A percentile compares a stretch with the other conserved stretches of the same genome.
Evolutionary conservation across 2,113 vertebrate species (phyloP).

Genomic region (Todiramphus saurophagus): DNA sequence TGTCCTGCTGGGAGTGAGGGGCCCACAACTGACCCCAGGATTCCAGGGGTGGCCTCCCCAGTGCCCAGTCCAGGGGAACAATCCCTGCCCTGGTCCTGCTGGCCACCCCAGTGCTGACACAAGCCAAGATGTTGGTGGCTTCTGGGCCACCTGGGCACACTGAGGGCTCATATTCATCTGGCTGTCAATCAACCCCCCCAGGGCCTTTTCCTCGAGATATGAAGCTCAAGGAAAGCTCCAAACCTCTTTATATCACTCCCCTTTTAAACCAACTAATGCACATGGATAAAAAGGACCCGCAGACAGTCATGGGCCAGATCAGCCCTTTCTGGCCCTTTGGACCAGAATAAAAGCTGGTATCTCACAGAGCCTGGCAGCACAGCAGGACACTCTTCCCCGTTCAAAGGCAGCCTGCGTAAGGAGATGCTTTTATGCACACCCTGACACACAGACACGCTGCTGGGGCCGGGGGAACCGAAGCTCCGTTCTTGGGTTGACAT

Average conservation of each 20-base stretch:
- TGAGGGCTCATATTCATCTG: background rate
- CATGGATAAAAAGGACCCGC: background rate
- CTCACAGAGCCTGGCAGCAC: background rate
- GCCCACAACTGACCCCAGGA: background rate
- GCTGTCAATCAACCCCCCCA: background rate
- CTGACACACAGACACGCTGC: background rate
- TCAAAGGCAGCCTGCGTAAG: background rate
- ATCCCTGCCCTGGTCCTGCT: background rate
- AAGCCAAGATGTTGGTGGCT: background rate
- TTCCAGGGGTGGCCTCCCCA: background rate
- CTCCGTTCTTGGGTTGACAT: slow-evolving; percentile 11
- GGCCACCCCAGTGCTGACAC: background rate
- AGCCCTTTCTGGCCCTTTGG: background rate
- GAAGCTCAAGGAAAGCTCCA: background rate
- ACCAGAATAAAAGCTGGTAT: background rate
- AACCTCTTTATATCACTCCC: background rate
- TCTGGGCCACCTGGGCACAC: background rate
- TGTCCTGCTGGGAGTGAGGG: background rate
- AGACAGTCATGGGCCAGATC: background rate
- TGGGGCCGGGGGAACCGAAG: background rate
- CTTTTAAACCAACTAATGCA: background rate
- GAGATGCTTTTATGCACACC: background rate
- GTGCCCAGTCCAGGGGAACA: background rate
- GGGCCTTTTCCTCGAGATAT: background rate
- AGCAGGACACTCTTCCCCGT: background rate